These are phyloP conservation scores for Mantis religiosa DNA, from an alignment of 2,888 invertebrate species.

Conservation along the genomic window DNA sequence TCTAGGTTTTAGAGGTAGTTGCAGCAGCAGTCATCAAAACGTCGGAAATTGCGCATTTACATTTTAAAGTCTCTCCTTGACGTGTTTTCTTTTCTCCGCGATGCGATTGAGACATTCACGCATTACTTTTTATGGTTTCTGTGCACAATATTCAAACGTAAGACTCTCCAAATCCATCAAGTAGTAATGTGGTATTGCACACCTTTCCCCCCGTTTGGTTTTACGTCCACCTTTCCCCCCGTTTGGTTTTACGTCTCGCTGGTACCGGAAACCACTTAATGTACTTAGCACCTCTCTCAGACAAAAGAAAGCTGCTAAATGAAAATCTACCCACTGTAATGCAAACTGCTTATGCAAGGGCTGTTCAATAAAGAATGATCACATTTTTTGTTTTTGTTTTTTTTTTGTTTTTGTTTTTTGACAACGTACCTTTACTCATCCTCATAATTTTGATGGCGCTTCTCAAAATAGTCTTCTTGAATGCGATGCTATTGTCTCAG, in stretches of 20 bases:
- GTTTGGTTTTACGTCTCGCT: neutral
- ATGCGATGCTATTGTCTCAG: too few relatives aligned
- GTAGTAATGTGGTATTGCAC: neutral
- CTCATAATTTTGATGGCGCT: too few relatives aligned
- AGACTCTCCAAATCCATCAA: neutral
- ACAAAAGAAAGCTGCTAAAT: too few relatives aligned
- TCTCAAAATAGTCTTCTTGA: too few relatives aligned
- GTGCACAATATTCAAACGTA: neutral
- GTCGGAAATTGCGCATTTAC: neutral
- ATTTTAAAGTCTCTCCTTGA: neutral
- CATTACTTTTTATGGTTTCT: neutral
- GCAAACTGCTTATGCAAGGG: too few relatives aligned
- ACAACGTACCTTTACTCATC: too few relatives aligned
- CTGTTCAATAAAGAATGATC: too few relatives aligned
- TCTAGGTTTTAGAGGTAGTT: neutral
- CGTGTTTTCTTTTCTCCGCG: neutral
- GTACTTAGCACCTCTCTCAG: neutral
- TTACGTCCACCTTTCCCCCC: neutral
- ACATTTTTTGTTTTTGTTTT: too few relatives aligned
- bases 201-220: too few relatives aligned
- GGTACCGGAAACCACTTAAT: neutral
- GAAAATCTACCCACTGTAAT: too few relatives aligned
- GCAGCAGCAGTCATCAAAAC: neutral
- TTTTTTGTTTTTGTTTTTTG: too few relatives aligned
- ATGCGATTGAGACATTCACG: neutral